Percentiles rank a stretch among this genome's conserved stretches.
These are phyloP conservation scores for Argopecten irradians DNA, from an alignment of 1,140 invertebrate species.

Conservation along the genomic window DNA sequence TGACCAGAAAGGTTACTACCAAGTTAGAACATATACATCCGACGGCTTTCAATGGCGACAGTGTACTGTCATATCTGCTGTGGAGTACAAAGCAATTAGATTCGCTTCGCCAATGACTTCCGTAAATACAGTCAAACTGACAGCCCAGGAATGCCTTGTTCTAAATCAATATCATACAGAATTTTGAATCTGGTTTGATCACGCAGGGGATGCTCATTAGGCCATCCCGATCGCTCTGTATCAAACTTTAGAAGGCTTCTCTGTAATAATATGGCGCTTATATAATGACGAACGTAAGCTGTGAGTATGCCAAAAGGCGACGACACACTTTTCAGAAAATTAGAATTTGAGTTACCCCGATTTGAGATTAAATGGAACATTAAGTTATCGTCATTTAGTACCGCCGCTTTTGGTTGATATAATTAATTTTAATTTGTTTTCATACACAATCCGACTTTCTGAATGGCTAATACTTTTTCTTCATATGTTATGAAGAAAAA, in stretches of 20 bases:
- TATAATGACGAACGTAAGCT: background rate
- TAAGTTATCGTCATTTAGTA: too few relatives aligned
- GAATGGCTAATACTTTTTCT: too few relatives aligned
- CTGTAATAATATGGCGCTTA: background rate
- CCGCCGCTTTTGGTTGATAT: too few relatives aligned
- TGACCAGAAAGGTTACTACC: background rate
- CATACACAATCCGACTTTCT: too few relatives aligned
- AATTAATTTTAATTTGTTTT: too few relatives aligned
- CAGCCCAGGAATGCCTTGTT: background rate
- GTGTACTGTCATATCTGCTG: background rate
- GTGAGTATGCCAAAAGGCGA: too few relatives aligned
- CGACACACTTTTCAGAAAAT: background rate
- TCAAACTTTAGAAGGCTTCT: background rate
- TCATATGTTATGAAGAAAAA: too few relatives aligned
- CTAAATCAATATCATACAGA: background rate
- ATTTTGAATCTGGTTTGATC: background rate
- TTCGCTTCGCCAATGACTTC: background rate
- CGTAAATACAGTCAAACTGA: background rate
- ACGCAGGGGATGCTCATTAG: background rate
- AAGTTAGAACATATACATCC: background rate
- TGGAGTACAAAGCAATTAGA: background rate
- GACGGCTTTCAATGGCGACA: background rate
- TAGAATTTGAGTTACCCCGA: too few relatives aligned
- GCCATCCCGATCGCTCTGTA: background rate
- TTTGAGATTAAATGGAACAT: too few relatives aligned